These are phyloP conservation scores for Parthenolecanium corni DNA, from an alignment of 2,888 invertebrate species.

Conservation along the genomic window DNA sequence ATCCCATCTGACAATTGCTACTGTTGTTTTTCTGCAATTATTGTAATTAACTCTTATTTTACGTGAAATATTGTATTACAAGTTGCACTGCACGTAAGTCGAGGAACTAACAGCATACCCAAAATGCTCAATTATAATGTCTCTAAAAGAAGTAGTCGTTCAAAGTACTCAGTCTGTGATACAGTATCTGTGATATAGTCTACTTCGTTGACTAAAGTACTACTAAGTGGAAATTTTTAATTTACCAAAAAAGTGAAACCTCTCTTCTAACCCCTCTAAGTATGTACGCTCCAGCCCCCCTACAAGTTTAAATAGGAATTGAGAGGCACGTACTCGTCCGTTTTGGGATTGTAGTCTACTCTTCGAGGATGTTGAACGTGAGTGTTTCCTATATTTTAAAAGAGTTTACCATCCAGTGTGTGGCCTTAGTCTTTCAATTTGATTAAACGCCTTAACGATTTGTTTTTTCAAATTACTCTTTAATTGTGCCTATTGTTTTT, in stretches of 20 bases:
- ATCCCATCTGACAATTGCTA: too few species aligned
- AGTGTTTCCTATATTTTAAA: not conserved
- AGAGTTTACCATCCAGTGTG: not conserved
- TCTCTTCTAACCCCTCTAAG: not conserved
- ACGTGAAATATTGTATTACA: too few species aligned
- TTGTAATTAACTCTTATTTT: too few species aligned
- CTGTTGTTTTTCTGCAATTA: too few species aligned
- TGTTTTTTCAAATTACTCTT: not conserved
- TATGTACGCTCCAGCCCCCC: not conserved
- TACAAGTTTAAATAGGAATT: not conserved
- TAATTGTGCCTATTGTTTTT: not conserved
- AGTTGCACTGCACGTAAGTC: too few species aligned
- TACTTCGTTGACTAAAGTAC: not conserved
- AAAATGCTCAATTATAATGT: too few species aligned
- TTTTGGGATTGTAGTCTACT: too few species aligned
- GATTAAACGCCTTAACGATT: not conserved
- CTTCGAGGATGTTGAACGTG: not conserved
- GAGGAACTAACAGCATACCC: too few species aligned
- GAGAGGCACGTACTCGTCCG: not conserved
- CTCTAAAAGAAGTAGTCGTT: too few species aligned
- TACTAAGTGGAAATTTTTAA: not conserved
- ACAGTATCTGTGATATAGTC: not conserved
- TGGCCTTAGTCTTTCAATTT: not conserved
- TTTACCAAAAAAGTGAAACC: not conserved
- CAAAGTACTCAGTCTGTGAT: not conserved